Conservation (phyloP, 2,113 vertebrate genomes). For the Epinephelus lanceolatus region DNA sequence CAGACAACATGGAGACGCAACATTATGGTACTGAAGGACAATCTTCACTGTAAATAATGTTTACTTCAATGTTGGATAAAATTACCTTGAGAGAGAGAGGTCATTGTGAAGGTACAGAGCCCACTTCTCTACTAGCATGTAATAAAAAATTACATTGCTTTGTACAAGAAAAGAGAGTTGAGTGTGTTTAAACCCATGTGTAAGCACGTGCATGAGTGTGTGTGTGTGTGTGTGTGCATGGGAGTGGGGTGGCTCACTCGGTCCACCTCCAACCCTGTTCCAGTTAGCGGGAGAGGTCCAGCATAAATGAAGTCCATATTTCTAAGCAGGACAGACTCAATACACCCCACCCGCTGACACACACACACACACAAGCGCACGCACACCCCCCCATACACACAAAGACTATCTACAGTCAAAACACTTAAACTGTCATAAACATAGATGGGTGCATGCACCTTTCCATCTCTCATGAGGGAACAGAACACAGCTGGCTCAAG, state of each 20-base stretch:
- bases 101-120: neutral
- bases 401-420: slow-evolving; percentile 39
- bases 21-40: neutral
- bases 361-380: slow-evolving; percentile 7
- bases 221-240: neutral
- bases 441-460: slow-evolving; percentile 25
- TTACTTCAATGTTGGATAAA: neutral
- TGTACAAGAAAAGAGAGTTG: neutral
- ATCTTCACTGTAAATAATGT: neutral
- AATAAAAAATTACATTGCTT: slow-evolving; percentile 9
- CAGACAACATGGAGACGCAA: neutral
- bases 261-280: slow-evolving; percentile 55
- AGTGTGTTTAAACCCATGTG: slow-evolving; percentile 11
- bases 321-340: slow-evolving; percentile 51
- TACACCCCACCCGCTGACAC: slow-evolving; percentile 42
- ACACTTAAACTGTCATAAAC: slow-evolving; percentile 57
- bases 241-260: slow-evolving; percentile 6
- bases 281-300: slow-evolving; percentile 64
- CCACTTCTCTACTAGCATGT: slow-evolving; percentile 1
- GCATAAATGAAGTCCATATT: slow-evolving; percentile 78
- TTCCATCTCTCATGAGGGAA: slow-evolving; percentile 44
- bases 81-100: neutral
- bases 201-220: slow-evolving; percentile 7
- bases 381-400: slow-evolving; percentile 1
- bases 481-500: slow-evolving; percentile 48